Percentiles rank a stretch among this genome's conserved stretches.
Evolutionary conservation across 2,113 vertebrate species (phyloP).

Genomic region (Kobus ellipsiprymnus): DNA sequence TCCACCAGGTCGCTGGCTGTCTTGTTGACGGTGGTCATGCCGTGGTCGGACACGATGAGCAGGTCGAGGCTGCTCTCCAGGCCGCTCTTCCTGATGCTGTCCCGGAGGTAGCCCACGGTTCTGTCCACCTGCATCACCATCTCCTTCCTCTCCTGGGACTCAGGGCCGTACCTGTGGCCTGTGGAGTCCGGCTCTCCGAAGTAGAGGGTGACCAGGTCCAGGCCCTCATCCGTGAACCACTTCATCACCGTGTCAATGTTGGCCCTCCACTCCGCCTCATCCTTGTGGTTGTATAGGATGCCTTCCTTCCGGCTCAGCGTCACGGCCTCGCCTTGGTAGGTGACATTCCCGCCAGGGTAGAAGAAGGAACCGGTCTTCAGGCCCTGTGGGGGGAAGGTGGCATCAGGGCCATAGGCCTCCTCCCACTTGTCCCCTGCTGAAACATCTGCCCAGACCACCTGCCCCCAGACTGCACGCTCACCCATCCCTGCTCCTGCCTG

Average conservation of each 20-base stretch:
- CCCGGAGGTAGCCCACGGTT: slow-evolving; percentile 86
- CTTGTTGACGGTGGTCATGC: slow-evolving; percentile 84
- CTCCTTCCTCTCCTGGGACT: slow-evolving; percentile 79
- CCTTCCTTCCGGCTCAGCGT: slow-evolving; percentile 81
- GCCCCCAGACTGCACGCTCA: rapidly evolving
- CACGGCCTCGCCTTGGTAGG: slow-evolving; percentile 81
- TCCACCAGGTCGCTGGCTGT: slow-evolving; percentile 74
- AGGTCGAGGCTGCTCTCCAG: slow-evolving; percentile 82
- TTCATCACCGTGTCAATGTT: slow-evolving; percentile 83
- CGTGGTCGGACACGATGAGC: slow-evolving; percentile 90
- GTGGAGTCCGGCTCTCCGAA: slow-evolving; percentile 88
- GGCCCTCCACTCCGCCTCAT: slow-evolving; percentile 85
- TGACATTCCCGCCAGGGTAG: slow-evolving; percentile 87
- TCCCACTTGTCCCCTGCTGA: rapidly evolving
- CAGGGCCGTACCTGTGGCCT: slow-evolving; percentile 86
- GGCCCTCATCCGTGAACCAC: slow-evolving; percentile 81
- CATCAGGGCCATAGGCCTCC: rapidly evolving
- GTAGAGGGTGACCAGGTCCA: slow-evolving; percentile 90
- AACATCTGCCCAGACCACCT: rapidly evolving
- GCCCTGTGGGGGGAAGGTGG: slow-evolving; percentile 78
- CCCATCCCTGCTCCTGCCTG: neutral
- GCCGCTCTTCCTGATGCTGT: slow-evolving; percentile 62
- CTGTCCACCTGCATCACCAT: slow-evolving; percentile 89
- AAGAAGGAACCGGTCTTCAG: slow-evolving; percentile 89
- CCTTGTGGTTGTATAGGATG: slow-evolving; percentile 74